Conservation (phyloP, 2,113 vertebrate species). For the Cryptomyrus ogoouensis region DNA sequence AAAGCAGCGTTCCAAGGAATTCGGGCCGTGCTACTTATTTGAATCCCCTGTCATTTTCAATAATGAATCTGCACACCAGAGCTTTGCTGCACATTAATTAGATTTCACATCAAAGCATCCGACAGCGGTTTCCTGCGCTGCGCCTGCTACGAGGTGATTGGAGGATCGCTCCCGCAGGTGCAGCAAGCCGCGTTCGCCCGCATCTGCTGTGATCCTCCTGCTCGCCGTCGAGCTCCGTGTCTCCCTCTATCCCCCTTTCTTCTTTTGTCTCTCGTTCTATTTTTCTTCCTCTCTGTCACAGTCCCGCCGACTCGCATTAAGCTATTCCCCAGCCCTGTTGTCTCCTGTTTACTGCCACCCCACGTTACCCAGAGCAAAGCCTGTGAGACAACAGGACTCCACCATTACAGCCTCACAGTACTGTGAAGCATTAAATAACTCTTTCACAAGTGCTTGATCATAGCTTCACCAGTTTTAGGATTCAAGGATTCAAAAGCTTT, state of each 20-base stretch:
- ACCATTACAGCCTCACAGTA: not conserved
- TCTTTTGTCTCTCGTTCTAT: not conserved
- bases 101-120: constrained; percentile 26
- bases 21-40: not conserved
- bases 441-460: not conserved
- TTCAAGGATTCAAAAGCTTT: not conserved
- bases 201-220: not conserved
- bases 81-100: constrained; percentile 23
- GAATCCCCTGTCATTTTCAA: constrained; percentile 17
- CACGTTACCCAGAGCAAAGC: not conserved
- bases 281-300: not conserved
- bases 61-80: constrained; percentile 13
- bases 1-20: not conserved
- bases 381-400: not conserved
- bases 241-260: not conserved
- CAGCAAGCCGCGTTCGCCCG: too few species aligned
- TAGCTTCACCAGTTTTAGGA: not conserved
- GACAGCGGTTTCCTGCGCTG: not conserved
- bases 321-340: not conserved
- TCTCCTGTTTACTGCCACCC: not conserved
- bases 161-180: constrained; percentile 17
- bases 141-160: constrained; percentile 1
- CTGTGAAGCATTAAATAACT: not conserved
- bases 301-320: not conserved
- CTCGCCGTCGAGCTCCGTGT: not conserved